Evolutionary conservation across 1,140 invertebrate genomes (phyloP).

Genomic region (Agrilus planipennis): DNA sequence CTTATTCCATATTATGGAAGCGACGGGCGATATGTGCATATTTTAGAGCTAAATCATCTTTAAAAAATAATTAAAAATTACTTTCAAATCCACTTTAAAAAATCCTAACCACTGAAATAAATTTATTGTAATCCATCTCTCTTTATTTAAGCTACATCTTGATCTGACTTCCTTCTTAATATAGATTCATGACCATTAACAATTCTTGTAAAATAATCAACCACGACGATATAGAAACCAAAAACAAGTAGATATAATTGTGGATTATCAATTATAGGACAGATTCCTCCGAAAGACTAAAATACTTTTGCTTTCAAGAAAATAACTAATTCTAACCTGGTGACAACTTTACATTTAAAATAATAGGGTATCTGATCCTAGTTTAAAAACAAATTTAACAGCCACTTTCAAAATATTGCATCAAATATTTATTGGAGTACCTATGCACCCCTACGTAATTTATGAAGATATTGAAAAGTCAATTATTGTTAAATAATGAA

Average conservation of each 20-base stretch:
- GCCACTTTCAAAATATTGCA: conserved; percentile 25
- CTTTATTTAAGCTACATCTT: conserved; percentile 42
- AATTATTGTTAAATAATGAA: too few relatives aligned
- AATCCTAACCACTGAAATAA: conserved; percentile 27
- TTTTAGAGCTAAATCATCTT: conserved; percentile 36
- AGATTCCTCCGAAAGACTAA: conserved; percentile 46
- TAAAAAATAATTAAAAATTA: conserved; percentile 35
- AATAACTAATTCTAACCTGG: conserved; percentile 38
- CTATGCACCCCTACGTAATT: too few relatives aligned
- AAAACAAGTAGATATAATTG: conserved; percentile 39
- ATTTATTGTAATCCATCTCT: conserved; percentile 40
- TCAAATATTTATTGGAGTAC: too few relatives aligned
- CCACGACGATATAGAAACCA: conserved; percentile 43
- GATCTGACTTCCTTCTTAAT: conserved; percentile 41
- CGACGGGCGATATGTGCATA: too few relatives aligned
- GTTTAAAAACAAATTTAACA: conserved; percentile 34
- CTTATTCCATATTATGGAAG: conserved; percentile 50
- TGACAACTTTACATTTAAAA: conserved; percentile 32
- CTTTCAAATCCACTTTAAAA: conserved; percentile 42
- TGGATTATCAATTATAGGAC: conserved; percentile 45
- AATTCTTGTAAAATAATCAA: conserved; percentile 40
- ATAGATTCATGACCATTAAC: conserved; percentile 37
- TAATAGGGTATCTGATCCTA: conserved; percentile 58
- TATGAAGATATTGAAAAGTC: too few relatives aligned
- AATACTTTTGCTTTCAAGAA: conserved; percentile 43